Base-by-base conservation (phyloP, 2,888 invertebrate species). In the Luperina testacea region DNA sequence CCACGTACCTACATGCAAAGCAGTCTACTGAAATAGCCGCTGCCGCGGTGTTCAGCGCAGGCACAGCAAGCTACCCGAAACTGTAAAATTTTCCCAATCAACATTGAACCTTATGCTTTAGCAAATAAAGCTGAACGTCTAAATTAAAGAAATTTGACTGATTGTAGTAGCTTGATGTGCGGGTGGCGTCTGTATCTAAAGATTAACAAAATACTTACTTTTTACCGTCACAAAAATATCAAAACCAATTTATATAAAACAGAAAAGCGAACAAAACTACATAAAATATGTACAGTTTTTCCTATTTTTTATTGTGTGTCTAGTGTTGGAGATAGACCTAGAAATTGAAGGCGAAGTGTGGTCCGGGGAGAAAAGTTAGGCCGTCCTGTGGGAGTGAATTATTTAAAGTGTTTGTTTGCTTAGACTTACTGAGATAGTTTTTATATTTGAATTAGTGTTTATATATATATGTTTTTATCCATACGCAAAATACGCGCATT, bases 371-470 rank as follows among this genome's bases (percentile, higher is more conserved):
- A 3, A 75, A 78, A 78, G 64, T 78, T 73, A 27, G 65, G 15
- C 6, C 7, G 20, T 68, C 63, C 51, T 42, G 61, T 63, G 68
- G 84, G 51, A 84, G 71, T 59, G 57, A 82, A 82, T 82, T 80
- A 84, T 74, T 72, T 72, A 80, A 74, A 74, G 65, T 84, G 71
- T 48, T 27, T 70, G n/a, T 80, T 59, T 70, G n/a, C 24, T 53
- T 61, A 45, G 51, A 83, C 8, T 59, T 63, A 11, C 17, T 17
- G 45, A 70, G n/a, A 53, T 15, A 24, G 27, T 24, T 24, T 63
- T 70, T 74, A 32, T 63, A 57, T 24, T 24, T 57, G 20, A 57
- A 57, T 77, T 17, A 5, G 32, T 32, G 32, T 32, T 32, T 32
- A 32, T 32, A 32, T 32, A 32, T 32, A 32, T 32, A 1, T 32